Evolutionary conservation across 2,113 vertebrate genomes (phyloP).

Genomic region (Pionites leucogaster): DNA sequence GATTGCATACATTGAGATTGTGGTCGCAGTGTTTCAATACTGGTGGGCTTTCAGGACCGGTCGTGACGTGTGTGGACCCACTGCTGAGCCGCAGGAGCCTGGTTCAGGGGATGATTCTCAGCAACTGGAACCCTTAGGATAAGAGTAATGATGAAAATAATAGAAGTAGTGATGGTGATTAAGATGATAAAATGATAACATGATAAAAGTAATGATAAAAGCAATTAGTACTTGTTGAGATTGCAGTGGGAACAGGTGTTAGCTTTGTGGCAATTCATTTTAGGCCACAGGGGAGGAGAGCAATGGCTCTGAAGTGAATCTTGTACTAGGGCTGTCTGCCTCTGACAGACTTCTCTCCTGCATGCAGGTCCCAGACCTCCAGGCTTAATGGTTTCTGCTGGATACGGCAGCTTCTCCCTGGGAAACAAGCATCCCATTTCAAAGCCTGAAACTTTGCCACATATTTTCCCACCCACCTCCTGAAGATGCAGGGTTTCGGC

Average conservation of each 20-base stretch:
- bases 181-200: background rate
- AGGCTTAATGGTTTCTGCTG: background rate
- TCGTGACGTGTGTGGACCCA: accelerated
- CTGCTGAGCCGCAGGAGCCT: background rate
- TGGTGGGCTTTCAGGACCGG: background rate
- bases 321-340: background rate
- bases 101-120: background rate
- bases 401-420: background rate
- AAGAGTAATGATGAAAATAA: background rate
- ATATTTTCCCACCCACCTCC: background rate
- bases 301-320: background rate
- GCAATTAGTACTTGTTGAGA: conserved; percentile 8
- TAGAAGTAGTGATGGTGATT: background rate
- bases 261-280: background rate
- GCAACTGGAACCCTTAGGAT: background rate
- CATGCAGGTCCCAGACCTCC: background rate
- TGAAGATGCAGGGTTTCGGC: accelerated
- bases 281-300: background rate
- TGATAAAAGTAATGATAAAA: background rate
- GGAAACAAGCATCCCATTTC: background rate
- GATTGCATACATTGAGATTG: accelerated
- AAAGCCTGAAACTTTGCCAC: background rate
- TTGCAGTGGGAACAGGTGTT: conserved; percentile 9
- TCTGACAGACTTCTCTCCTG: background rate
- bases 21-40: too few relatives aligned